Evolutionary conservation across 2,888 invertebrate genomes (phyloP).

Genomic region (Julus scanicus): DNA sequence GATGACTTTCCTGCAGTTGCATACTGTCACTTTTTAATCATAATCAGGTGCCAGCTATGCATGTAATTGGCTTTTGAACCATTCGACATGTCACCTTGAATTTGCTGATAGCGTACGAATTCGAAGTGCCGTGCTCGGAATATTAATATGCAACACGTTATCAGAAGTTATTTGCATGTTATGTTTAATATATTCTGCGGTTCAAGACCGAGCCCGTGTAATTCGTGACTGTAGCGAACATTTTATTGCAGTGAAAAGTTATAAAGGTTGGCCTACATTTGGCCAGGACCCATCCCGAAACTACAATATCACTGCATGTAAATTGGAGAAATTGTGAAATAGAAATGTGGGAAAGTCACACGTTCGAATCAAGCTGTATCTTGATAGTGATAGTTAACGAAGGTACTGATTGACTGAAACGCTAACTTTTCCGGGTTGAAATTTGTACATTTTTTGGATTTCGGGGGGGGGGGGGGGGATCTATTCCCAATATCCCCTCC

Average conservation of each 20-base stretch:
- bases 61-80: not conserved
- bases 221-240: not conserved
- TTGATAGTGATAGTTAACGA: no score
- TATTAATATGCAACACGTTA: not conserved
- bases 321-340: no score
- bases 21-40: not conserved
- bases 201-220: not conserved
- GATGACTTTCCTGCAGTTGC: not conserved
- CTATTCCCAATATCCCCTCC: no score
- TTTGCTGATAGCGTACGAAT: conserved; percentile 3
- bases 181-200: not conserved
- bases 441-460: no score
- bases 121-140: not conserved
- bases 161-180: not conserved
- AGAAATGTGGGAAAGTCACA: no score
- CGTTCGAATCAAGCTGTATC: no score
- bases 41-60: not conserved
- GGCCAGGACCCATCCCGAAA: not conserved
- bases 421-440: no score
- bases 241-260: not conserved
- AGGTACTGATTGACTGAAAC: no score
- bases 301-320: no score
- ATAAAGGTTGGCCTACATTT: not conserved
- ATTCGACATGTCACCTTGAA: conserved; percentile 5
- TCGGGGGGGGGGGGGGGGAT: no score